Base-by-base conservation (phyloP, 92 coral and sea anemone genomes). In the Zoanthus sansibaricus region DNA sequence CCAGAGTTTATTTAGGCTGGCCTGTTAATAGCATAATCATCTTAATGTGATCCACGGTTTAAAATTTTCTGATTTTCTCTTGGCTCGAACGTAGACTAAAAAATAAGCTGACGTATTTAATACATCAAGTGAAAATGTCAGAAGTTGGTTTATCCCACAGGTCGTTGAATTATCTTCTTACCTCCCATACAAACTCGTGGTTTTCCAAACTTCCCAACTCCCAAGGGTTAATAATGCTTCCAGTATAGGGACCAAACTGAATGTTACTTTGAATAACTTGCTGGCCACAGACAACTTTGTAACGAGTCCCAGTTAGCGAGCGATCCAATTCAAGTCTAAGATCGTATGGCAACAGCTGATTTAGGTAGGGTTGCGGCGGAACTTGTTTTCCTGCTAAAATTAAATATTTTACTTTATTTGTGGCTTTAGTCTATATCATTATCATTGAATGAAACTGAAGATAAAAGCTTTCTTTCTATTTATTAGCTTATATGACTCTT, bases 201-300 rank as follows among this genome's bases (percentile, higher is more conserved):
- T 94, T 92, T 21, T 78, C 77, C 12, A 47, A 67, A 48, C 56
- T 73, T 52, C 85, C 75, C 25, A 88, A 68, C 59, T 88, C 91
- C 1, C 75, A 89, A 44, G 90, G 83, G 11, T 75, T 45, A 8
- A 94, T 72, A 33, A 77, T 87, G 55, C 70, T 67, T 21, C 98
- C 98, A 52, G 91, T 93, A 73, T 91, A 96, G 2, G 98, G 98
- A 48, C 98, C 98, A 82, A 96, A 96, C 78, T 94, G 90, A 78
- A 89, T 84, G 31, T 98, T 98, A 47, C 92, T 87, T 73, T 89
- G 95, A 91, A 96, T 91, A 6, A 77, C n/a, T 76, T 90, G 90
- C 87, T 96, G 95, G 48, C 94, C 88, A 85, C 98, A 96, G 56
- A 94, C 89, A 21, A 96, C 92, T 13, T 96, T 98, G 66, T 93